phyloP scores from a whole-genome alignment of 2,888 invertebrate genomes.

The Brenthis daphne region DNA sequence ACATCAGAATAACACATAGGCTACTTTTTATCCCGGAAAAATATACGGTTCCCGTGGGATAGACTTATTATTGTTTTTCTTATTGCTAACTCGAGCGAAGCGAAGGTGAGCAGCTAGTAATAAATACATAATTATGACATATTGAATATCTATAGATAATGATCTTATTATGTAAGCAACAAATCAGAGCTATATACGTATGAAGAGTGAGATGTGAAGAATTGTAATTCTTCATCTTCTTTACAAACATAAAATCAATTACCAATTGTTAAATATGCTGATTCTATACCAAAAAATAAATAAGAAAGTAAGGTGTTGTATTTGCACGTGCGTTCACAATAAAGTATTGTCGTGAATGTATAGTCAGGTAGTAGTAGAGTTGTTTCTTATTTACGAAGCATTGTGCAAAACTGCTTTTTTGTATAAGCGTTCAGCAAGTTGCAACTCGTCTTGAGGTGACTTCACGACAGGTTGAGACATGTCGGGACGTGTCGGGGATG shows the following conservation, averaged over 20 bases:
- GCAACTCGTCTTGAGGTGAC: constrained; percentile 51
- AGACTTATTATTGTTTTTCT: background rate
- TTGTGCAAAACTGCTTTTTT: constrained; percentile 44
- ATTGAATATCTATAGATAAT: background rate
- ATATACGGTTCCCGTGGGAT: too few relatives aligned
- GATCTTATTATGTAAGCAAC: background rate
- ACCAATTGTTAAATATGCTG: background rate
- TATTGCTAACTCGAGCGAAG: too few relatives aligned
- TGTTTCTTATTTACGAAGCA: constrained; percentile 25
- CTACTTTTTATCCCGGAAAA: too few relatives aligned
- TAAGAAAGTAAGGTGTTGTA: constrained; percentile 30
- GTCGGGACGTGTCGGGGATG: constrained; percentile 43
- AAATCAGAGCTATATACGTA: background rate
- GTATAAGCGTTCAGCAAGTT: constrained; percentile 48
- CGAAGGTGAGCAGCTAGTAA: background rate
- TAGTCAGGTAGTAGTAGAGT: constrained; percentile 37
- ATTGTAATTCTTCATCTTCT: background rate
- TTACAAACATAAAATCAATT: background rate
- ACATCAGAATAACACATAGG: too few relatives aligned
- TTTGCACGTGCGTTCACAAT: constrained; percentile 41
- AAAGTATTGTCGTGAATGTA: constrained; percentile 34
- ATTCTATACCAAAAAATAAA: constrained; percentile 26
- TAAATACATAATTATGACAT: too few relatives aligned
- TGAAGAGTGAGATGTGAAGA: too few relatives aligned
- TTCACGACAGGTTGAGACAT: constrained; percentile 66